Evolutionary conservation across 2,113 vertebrate genomes (phyloP), one percentile per base, ranked within the genome.

Genomic region (Cariama cristata): DNA sequence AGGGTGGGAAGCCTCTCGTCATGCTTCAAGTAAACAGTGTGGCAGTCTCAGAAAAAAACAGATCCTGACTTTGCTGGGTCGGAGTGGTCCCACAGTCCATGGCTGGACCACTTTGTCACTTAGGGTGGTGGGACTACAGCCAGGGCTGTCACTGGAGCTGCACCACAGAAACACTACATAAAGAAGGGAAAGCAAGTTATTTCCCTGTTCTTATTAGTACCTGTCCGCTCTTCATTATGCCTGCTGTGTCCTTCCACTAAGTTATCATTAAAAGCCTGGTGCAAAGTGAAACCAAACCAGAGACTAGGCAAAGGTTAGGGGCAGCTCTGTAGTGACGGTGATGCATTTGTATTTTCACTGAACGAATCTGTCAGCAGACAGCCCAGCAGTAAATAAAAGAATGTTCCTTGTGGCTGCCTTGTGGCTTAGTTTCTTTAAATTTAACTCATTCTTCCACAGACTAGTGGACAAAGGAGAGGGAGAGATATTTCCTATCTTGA

Each of bases 311-410:
- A 82, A 77, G 23, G 33, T 49, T 38, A 59, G 44, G 59, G 14
- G 14, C 20, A 42, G 3, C 11, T 58, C 42, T 33, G 11, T 22
- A 5, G 8, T 24, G 30, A 8, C 12, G 52, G 7, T 38, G 14
- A 30, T 21, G 38, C 0, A 0, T n/a, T 75, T 75, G 1, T 24
- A 14, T 45, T 28, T 74, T 55, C 4, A 5, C 13, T 45, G 20
- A 59, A 38, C 0, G 0, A 32, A 55, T 18, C 4, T 64, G 20
- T 14, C 23, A 26, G 32, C 12, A 59, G 6, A 59, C 2, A 11
- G 27, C 16, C 17, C 33, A 38, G 38, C 27, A 44, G 32, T 64
- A 35, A 50, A 44, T 4, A 30, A 59, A n/a, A 62, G 10, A 28
- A 71, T 52, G 12, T 24, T 50, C 12, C 14, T 58, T 69, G 40